phyloP scores from a whole-genome alignment of 2,113 vertebrate species.

The Pseudorectes ferrugineus region DNA sequence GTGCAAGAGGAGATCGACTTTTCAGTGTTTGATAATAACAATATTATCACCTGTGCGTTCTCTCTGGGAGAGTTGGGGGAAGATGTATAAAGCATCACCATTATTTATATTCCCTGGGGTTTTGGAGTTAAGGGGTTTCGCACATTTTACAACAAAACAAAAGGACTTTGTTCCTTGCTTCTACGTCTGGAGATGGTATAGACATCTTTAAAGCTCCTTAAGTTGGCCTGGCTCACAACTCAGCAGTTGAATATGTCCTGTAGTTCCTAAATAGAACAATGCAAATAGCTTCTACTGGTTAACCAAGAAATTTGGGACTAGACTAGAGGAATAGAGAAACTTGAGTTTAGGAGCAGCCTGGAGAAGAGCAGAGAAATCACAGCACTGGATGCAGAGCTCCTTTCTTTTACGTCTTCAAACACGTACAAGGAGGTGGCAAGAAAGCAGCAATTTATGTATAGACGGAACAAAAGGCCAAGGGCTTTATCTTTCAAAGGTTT shows the following conservation, averaged over 20 bases:
- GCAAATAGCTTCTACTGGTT: neutral
- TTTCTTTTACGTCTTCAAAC: neutral
- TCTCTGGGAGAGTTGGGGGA: accelerated
- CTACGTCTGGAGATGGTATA: neutral
- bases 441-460: neutral
- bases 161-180: neutral
- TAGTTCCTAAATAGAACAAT: neutral
- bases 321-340: neutral
- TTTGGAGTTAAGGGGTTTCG: neutral
- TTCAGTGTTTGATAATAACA: neutral
- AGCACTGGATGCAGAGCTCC: neutral
- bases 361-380: neutral
- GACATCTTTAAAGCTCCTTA: neutral
- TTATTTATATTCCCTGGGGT: neutral
- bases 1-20: neutral
- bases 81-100: neutral
- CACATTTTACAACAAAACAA: neutral
- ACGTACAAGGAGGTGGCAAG: neutral
- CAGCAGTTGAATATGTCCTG: neutral
- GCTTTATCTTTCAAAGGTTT: neutral
- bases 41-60: neutral
- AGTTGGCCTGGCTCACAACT: neutral
- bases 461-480: neutral
- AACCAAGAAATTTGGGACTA: neutral
- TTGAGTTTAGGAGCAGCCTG: neutral